Conservation (phyloP, 2,888 invertebrate genomes). For the Zaprionus obscuricornis region DNA sequence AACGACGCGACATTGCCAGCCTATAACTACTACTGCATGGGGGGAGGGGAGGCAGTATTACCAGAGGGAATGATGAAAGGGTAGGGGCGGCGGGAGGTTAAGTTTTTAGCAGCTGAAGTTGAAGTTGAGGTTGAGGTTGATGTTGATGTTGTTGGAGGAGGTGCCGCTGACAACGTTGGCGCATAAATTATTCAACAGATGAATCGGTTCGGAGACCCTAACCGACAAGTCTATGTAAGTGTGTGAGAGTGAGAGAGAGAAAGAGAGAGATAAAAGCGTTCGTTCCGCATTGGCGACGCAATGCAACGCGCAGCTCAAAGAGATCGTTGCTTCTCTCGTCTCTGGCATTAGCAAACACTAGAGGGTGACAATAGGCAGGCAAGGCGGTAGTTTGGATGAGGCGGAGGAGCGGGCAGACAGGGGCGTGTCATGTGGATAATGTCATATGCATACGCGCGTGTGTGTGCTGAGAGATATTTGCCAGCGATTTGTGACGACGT, state of each 20-base stretch:
- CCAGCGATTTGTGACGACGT: slow-evolving; percentile 55
- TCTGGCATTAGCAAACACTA: too few species aligned
- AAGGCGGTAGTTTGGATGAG: slow-evolving; percentile 12
- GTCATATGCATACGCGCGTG: slow-evolving; percentile 64
- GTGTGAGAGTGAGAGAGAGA: too few species aligned
- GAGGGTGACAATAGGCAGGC: slow-evolving; percentile 11
- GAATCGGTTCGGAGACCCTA: slow-evolving; percentile 17
- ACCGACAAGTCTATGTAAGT: too few species aligned
- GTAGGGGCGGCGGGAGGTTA: too few species aligned
- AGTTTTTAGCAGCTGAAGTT: too few species aligned
- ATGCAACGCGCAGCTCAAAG: slow-evolving; percentile 49
- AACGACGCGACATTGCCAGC: slow-evolving; percentile 40
- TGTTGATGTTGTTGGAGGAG: slow-evolving; percentile 41
- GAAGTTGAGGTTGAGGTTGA: slow-evolving; percentile 17
- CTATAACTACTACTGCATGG: too few species aligned
- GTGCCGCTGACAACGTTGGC: slow-evolving; percentile 64
- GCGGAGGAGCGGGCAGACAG: background rate
- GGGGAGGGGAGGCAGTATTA: too few species aligned
- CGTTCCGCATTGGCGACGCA: slow-evolving; percentile 74
- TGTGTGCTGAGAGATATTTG: slow-evolving; percentile 43
- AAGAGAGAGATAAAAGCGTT: too few species aligned
- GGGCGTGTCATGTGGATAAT: slow-evolving; percentile 46
- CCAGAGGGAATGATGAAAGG: too few species aligned
- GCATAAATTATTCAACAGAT: slow-evolving; percentile 73
- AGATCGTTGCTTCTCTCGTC: slow-evolving; percentile 6